phyloP scores from a whole-genome alignment of 92 coral and sea anemone genomes.

The Palythoa caribaeorum region DNA sequence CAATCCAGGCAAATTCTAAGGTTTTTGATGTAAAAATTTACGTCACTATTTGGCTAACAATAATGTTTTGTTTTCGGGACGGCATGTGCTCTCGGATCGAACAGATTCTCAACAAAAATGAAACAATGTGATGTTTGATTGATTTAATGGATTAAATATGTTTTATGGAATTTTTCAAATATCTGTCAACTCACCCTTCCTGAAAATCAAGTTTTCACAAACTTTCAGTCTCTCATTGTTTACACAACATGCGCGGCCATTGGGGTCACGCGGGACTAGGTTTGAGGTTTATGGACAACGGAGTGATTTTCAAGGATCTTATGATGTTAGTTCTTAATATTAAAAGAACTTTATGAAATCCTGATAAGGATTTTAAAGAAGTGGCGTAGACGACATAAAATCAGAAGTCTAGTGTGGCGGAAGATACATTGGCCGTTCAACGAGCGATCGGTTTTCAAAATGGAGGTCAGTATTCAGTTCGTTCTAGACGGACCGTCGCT shows the following conservation, averaged over 20 bases:
- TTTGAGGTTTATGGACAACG: conserved; percentile 6
- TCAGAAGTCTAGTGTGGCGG: conserved; percentile 32
- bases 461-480: conserved; percentile 35
- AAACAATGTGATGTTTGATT: neutral
- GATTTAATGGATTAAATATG: neutral
- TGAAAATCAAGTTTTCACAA: conserved; percentile 61
- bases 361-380: neutral
- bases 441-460: conserved; percentile 27
- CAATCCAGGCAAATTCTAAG: conserved; percentile 22
- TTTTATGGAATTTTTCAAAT: neutral
- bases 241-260: conserved; percentile 69
- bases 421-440: conserved; percentile 9
- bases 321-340: neutral
- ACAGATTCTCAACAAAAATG: neutral
- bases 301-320: neutral
- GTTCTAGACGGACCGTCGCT: no score
- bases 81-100: conserved; percentile 8
- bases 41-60: conserved; percentile 20
- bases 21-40: conserved; percentile 27
- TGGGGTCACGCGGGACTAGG: conserved; percentile 76
- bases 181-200: conserved; percentile 37
- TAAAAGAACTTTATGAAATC: neutral
- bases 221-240: conserved; percentile 66
- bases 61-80: conserved; percentile 46
- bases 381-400: neutral